Conservation (phyloP, 2,113 vertebrate species). For the Anguilla japonica region DNA sequence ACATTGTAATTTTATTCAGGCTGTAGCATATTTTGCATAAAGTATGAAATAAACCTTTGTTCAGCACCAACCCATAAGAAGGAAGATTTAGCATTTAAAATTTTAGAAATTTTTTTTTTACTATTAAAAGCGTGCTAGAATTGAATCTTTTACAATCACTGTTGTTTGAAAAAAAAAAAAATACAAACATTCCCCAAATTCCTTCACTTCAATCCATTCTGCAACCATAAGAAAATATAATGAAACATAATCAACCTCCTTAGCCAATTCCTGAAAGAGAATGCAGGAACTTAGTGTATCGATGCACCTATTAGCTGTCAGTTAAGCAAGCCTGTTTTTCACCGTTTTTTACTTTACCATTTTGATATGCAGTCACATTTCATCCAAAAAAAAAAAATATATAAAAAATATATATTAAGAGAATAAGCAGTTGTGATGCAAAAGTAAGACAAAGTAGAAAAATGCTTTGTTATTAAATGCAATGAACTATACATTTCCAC, state of each 20-base stretch:
- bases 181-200: constrained; percentile 5
- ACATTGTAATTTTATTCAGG: too few species aligned
- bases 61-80: not conserved
- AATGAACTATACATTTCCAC: not conserved
- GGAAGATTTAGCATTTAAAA: not conserved
- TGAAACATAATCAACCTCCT: not conserved
- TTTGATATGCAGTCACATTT: not conserved
- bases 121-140: too few species aligned
- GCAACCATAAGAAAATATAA: not conserved
- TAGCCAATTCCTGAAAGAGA: not conserved
- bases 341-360: not conserved
- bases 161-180: not conserved
- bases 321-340: not conserved
- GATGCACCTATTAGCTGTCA: not conserved
- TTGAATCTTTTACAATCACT: not conserved
- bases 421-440: not conserved
- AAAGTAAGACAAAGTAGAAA: not conserved
- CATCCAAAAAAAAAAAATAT: not conserved
- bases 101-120: too few species aligned
- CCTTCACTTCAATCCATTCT: constrained; percentile 23
- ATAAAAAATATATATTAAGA: not conserved
- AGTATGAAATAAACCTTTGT: not conserved
- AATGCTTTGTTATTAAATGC: not conserved
- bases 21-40: too few species aligned
- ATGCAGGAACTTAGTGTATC: not conserved